Evolutionary conservation across 2,888 invertebrate species (phyloP).

Genomic region (Dynastes maya): DNA sequence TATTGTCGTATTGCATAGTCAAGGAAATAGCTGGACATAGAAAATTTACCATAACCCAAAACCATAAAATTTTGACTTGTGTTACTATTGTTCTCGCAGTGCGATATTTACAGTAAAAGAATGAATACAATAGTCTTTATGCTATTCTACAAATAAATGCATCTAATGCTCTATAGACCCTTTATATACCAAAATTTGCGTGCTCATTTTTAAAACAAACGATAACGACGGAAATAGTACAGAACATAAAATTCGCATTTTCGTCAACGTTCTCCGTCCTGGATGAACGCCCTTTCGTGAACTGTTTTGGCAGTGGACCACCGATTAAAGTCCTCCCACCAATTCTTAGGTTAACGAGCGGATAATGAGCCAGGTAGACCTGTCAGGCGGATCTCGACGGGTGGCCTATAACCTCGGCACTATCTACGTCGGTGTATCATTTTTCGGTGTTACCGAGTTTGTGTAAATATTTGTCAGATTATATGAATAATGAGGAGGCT

Average conservation of each 20-base stretch:
- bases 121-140: too few species aligned
- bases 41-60: too few species aligned
- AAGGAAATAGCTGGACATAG: too few species aligned
- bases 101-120: too few species aligned
- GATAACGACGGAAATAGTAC: conserved; percentile 25
- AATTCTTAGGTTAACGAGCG: conserved; percentile 62
- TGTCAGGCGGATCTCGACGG: conserved; percentile 59
- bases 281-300: conserved; percentile 55
- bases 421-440: conserved; percentile 54
- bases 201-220: not conserved
- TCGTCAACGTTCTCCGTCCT: conserved; percentile 21
- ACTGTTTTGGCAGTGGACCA: conserved; percentile 61
- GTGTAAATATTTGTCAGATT: conserved; percentile 65
- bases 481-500: conserved; percentile 65
- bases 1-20: too few species aligned
- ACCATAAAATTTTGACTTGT: too few species aligned
- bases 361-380: conserved; percentile 61
- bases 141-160: too few species aligned
- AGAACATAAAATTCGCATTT: conserved; percentile 45
- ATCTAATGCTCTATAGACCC: too few species aligned
- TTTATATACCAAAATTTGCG: too few species aligned
- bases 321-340: conserved; percentile 61
- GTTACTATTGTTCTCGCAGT: too few species aligned
- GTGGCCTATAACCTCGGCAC: conserved; percentile 58
- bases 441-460: conserved; percentile 61